Evolutionary conservation across 2,888 invertebrate species (phyloP), one percentile per base, ranked within the genome.

Genomic region (Griposia aprilina): DNA sequence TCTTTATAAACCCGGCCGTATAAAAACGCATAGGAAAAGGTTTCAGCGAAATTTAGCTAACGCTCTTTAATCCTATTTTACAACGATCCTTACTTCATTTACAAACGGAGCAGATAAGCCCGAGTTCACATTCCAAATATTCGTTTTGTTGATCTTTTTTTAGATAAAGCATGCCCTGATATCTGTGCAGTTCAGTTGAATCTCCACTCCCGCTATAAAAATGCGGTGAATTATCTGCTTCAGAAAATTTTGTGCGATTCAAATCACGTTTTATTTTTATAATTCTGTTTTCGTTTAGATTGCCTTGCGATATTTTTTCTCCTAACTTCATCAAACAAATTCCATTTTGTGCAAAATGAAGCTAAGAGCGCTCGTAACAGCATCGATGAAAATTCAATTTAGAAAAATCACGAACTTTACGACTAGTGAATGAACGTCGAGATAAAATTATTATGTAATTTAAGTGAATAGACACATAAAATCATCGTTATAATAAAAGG

Each of bases 51-150:
- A 81, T 89, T 87, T 85, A 69, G 84, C 81, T 84, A 83, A 89
- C 90, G 91, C 91, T 92, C 90, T 93, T 92, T 94, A 93, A 94
- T 94, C 92, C 91, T 90, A 86, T 92, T 88, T 88, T 85, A 89
- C 87, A 89, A 90, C 91, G 86, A 90, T 90, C 90, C 91, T 90
- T 91, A 92, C 92, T 91, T 93, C 92, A 94, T 93, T 94, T 92
- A 92, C 91, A 92, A 92, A 92, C 91, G 90, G 89, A 86, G 83
- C 87, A 91, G 93, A 93, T 93, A 91, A 89, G 78, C 69, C 86
- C 57, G 81, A 85, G 90, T 89, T 90, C 89, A 92, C 91, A 92
- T 92, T 92, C 89, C 85, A 83, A 90, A 91, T 85, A 90, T 92
- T 90, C 87, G 86, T 90, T 91, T 90, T 91, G 91, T 91, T 92